A percentile compares a stretch with the other conserved stretches of the same genome.
phyloP scores from a whole-genome alignment of 2,797 vertebrate species.

The Danio jaintianensis region DNA sequence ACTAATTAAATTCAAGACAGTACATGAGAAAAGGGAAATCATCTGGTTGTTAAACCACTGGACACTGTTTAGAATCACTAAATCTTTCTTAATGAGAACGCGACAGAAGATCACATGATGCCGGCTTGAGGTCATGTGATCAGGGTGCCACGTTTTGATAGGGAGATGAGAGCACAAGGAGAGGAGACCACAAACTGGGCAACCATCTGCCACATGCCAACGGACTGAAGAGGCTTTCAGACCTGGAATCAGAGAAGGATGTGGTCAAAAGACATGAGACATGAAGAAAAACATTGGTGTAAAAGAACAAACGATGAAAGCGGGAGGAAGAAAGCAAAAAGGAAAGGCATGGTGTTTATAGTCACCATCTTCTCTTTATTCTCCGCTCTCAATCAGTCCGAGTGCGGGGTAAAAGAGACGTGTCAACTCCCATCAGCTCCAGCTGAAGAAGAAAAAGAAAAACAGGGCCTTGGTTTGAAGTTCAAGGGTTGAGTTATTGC shows the following conservation, averaged over 20 bases:
- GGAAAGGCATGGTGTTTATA: not conserved
- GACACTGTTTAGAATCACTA: conserved; percentile 29
- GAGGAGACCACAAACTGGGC: conserved; percentile 70
- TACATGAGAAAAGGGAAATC: not conserved
- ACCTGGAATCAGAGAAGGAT: conserved; percentile 65
- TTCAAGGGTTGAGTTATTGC: conserved; percentile 64
- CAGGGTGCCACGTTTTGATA: conserved; percentile 58
- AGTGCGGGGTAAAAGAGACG: conserved; percentile 52
- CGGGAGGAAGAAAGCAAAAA: conserved; percentile 19
- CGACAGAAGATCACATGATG: conserved; percentile 41
- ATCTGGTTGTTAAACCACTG: conserved; percentile 36
- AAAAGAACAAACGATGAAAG: conserved; percentile 13
- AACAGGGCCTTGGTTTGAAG: conserved; percentile 62
- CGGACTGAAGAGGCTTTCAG: conserved; percentile 67
- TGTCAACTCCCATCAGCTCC: conserved; percentile 57
- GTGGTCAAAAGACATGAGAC: conserved; percentile 19
- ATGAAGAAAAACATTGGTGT: conserved; percentile 9
- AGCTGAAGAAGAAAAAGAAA: conserved; percentile 55
- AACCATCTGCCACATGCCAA: conserved; percentile 75
- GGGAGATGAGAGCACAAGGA: conserved; percentile 64
- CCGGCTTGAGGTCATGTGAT: conserved; percentile 47
- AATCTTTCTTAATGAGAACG: conserved; percentile 39
- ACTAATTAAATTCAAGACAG: conserved; percentile 38
- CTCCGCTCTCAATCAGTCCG: conserved; percentile 40
- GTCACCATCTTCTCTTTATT: conserved; percentile 51